A percentile compares a stretch with the other conserved stretches of the same genome.
Conservation (phyloP, 2,888 invertebrate genomes). For the Lycia hirtaria region DNA sequence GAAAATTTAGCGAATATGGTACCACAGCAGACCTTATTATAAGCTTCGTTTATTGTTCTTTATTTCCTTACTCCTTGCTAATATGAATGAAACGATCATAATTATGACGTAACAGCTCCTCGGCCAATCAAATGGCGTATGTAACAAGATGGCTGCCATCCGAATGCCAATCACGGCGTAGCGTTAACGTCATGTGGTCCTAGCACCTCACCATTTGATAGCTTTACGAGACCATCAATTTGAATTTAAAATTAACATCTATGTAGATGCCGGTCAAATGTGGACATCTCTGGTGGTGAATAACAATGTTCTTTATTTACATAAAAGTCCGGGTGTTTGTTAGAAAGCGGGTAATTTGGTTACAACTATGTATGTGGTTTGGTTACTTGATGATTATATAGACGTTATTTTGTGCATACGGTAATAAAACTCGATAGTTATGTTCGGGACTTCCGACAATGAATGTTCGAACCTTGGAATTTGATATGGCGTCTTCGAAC, state of each 20-base stretch:
- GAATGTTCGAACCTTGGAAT: constrained; percentile 47
- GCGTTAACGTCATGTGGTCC: constrained; percentile 73
- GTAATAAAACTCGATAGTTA: constrained; percentile 72
- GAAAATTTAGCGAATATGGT: constrained; percentile 37
- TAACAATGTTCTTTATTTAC: constrained; percentile 81
- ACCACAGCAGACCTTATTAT: constrained; percentile 23
- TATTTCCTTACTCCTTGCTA: constrained; percentile 30
- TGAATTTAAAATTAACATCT: constrained; percentile 82
- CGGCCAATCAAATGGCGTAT: constrained; percentile 59
- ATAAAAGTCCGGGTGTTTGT: constrained; percentile 83
- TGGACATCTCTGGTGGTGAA: constrained; percentile 76
- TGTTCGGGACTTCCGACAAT: constrained; percentile 73
- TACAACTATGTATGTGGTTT: constrained; percentile 73
- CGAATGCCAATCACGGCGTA: constrained; percentile 75
- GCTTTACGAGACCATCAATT: constrained; percentile 83
- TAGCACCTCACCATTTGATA: constrained; percentile 80
- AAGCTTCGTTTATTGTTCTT: constrained; percentile 27
- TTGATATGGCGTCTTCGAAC: constrained; percentile 39
- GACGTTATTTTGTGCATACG: constrained; percentile 67
- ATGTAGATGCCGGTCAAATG: constrained; percentile 83
- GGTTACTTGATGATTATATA: constrained; percentile 72
- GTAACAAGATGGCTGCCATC: constrained; percentile 76
- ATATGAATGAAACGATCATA: constrained; percentile 61
- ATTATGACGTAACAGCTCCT: constrained; percentile 59
- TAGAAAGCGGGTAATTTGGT: constrained; percentile 85